Percentiles rank a stretch among this genome's conserved stretches.
These are phyloP conservation scores for Poecilia latipinna DNA, from an alignment of 2,113 vertebrate genomes.

Conservation along the genomic window DNA sequence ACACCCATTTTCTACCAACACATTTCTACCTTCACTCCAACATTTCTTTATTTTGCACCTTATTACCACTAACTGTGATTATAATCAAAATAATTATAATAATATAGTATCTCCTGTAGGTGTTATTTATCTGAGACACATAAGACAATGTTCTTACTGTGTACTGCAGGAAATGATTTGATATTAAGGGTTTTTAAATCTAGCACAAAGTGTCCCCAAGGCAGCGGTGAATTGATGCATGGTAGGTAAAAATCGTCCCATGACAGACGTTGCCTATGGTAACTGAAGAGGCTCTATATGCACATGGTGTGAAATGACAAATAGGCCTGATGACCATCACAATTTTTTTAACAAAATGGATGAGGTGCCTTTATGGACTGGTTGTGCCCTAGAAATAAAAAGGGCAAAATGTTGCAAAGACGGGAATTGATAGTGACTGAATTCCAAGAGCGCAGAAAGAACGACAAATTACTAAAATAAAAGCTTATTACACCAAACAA, in stretches of 20 bases:
- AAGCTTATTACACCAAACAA: too few species aligned
- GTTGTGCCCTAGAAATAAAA: not conserved
- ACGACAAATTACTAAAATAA: not conserved
- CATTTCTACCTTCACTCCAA: too few species aligned
- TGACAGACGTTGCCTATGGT: not conserved
- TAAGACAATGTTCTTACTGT: not conserved
- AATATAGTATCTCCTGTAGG: not conserved
- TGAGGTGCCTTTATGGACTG: not conserved
- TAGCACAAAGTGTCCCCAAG: not conserved
- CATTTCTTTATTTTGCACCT: too few species aligned
- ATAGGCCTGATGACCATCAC: not conserved
- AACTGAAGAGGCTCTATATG: not conserved
- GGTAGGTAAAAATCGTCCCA: not conserved
- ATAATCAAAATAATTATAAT: not conserved
- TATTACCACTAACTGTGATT: too few species aligned
- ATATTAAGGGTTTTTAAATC: not conserved
- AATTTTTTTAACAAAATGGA: not conserved
- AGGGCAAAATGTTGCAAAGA: not conserved
- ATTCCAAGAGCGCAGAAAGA: not conserved
- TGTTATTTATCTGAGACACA: not conserved
- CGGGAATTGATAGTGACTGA: not conserved
- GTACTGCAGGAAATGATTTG: not conserved
- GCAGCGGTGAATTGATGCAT: not conserved
- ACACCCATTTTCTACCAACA: too few species aligned
- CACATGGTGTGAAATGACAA: too few species aligned